Percentiles rank a stretch among this genome's conserved stretches.
phyloP scores from a whole-genome alignment of 2,888 invertebrate species.

The Aproaerema taeniolella region DNA sequence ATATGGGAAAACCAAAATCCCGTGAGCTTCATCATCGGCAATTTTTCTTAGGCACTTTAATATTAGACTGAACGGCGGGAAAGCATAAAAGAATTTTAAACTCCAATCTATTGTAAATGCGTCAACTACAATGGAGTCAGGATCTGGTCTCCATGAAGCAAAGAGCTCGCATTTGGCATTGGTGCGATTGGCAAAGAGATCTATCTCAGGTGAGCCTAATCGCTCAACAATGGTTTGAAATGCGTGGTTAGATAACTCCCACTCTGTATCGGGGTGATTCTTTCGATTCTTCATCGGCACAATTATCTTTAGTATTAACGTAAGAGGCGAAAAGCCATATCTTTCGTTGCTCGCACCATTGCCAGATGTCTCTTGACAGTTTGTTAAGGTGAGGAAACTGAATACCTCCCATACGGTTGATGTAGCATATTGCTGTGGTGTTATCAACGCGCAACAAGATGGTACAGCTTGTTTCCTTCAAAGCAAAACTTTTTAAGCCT shows the following conservation, averaged over 20 bases:
- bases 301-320: background rate
- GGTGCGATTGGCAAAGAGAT: slow-evolving; percentile 1
- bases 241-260: background rate
- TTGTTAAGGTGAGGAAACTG: slow-evolving; percentile 1
- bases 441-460: background rate
- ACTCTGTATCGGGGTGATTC: background rate
- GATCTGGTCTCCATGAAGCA: background rate
- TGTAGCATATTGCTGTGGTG: background rate
- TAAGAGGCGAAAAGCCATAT: background rate
- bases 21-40: slow-evolving; percentile 16
- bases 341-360: slow-evolving; percentile 11
- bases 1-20: slow-evolving; percentile 21
- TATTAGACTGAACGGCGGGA: background rate
- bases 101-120: background rate
- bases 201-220: background rate
- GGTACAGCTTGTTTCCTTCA: background rate
- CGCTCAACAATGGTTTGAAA: background rate
- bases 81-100: background rate
- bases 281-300: background rate
- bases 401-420: background rate
- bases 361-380: slow-evolving; percentile 7
- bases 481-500: background rate
- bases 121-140: background rate
- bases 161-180: background rate
- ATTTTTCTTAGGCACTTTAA: slow-evolving; percentile 14